phyloP scores from a whole-genome alignment of 2,113 vertebrate genomes.

The Paradoxurus hermaphroditus region DNA sequence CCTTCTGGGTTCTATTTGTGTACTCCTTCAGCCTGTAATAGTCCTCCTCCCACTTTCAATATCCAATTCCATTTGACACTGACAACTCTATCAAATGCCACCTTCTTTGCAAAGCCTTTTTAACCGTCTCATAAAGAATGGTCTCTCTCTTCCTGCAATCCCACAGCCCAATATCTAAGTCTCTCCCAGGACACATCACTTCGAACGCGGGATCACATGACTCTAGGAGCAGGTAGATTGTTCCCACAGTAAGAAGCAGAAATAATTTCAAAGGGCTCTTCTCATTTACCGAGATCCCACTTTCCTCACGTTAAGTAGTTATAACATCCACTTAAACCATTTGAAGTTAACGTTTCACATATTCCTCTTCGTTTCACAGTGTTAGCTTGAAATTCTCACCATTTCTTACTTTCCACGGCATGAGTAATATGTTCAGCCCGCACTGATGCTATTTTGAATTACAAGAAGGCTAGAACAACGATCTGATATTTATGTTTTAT shows the following conservation, averaged over 20 bases:
- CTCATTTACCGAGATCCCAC: not conserved
- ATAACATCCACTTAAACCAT: not conserved
- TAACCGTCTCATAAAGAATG: not conserved
- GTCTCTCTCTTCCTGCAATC: not conserved
- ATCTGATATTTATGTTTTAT: constrained; percentile 76
- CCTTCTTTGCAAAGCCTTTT: not conserved
- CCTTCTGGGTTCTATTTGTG: not conserved
- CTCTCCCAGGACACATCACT: not conserved
- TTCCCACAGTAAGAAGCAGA: not conserved
- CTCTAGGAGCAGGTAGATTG: not conserved
- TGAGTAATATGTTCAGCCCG: constrained; percentile 48
- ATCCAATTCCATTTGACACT: not conserved
- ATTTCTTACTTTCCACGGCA: constrained; percentile 58
- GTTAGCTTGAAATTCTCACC: constrained; percentile 66
- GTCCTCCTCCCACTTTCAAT: not conserved
- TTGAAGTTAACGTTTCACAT: constrained; percentile 2
- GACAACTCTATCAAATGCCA: not conserved
- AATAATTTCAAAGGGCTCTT: constrained; percentile 2
- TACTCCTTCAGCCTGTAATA: not conserved
- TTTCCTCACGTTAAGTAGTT: not conserved
- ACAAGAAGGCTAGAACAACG: constrained; percentile 70
- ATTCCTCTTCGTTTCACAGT: constrained; percentile 61
- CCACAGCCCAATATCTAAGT: not conserved
- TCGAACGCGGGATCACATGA: not conserved
- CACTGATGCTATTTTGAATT: constrained; percentile 62